These are phyloP conservation scores for Tetragnatha versicolor DNA, from an alignment of 1,140 invertebrate species.

Conservation along the genomic window DNA sequence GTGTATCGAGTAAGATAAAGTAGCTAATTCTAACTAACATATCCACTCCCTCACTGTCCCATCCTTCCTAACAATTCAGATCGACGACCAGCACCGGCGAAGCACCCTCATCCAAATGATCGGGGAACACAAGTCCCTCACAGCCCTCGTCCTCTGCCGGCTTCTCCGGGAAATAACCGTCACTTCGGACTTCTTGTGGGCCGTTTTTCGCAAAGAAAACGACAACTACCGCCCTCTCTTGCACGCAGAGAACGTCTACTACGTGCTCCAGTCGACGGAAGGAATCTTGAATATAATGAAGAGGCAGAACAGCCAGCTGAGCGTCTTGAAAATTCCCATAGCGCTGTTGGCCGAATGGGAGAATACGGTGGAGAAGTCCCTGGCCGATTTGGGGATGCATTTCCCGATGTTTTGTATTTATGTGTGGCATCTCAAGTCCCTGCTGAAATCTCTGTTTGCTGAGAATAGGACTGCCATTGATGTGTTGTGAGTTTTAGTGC, in stretches of 20 bases:
- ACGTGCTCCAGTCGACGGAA: slow-evolving; percentile 23
- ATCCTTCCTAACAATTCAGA: neutral
- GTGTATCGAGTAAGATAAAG: no score
- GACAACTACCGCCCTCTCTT: slow-evolving; percentile 15
- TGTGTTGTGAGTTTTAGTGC: no score
- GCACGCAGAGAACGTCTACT: slow-evolving; percentile 7
- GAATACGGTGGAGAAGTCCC: neutral
- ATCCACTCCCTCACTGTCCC: no score
- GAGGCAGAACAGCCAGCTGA: slow-evolving; percentile 9
- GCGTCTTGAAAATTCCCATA: slow-evolving; percentile 10
- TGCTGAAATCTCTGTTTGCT: neutral
- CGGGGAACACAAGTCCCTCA: slow-evolving; percentile 1
- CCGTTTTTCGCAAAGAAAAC: slow-evolving; percentile 6
- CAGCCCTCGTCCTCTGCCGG: neutral
- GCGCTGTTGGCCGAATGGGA: neutral
- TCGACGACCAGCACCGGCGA: neutral
- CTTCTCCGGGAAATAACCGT: slow-evolving; percentile 19
- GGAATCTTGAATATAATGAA: slow-evolving; percentile 11
- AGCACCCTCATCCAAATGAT: slow-evolving; percentile 17
- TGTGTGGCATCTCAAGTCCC: slow-evolving; percentile 23
- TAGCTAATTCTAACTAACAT: no score
- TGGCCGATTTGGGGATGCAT: neutral
- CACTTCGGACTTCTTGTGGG: neutral
- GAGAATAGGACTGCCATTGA: no score
- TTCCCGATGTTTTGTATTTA: slow-evolving; percentile 33